Base-by-base conservation (phyloP, 2,888 invertebrate genomes). In the Erebia ligea region DNA sequence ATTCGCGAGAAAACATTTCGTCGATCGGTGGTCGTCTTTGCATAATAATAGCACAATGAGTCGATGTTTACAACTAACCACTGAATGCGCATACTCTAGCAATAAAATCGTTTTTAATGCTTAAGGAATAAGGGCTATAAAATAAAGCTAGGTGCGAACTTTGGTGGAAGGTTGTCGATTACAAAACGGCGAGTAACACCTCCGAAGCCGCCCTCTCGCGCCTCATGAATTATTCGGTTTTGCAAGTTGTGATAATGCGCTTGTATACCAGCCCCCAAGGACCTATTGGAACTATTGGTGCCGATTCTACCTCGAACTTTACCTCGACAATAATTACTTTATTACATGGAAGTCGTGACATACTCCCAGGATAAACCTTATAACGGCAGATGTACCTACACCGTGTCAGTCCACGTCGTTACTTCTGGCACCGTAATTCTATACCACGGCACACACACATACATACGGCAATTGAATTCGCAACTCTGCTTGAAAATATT, bases 21-120 rank as follows among this genome's bases (percentile, higher is more conserved):
- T 82, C 81, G 81, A 85, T 87, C 86, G 82, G 80, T 86, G 84
- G 82, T 81, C 83, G 82, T 84, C 79, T 91, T 92, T 90, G 91
- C 91, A 92, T 92, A 89, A 91, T 91, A 90, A 91, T 88, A 83
- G 83, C 80, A 90, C 91, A 90, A 90, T 90, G 81, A 83, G 76
- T 77, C 81, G 79, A 86, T 85, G 82, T 80, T 81, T 75, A 70
- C 79, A 79, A 78, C 73, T 75, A 65, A 25, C 68, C 48, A 68
- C 34, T n/a, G 40, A 68, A 17, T 50, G 13, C 17, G 50, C 40
- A 48, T 21, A 17, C 59, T 10, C 17, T 17, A 42, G 19, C 59
- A 40, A 21, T 40, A 72, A 62, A 68, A 56, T 67, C 54, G 66
- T 40, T 63, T 52, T 62, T 74, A 69, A 52, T 21, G 10, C 57